phyloP scores from a whole-genome alignment of 2,797 vertebrate genomes.

The Melanogrammus aeglefinus region DNA sequence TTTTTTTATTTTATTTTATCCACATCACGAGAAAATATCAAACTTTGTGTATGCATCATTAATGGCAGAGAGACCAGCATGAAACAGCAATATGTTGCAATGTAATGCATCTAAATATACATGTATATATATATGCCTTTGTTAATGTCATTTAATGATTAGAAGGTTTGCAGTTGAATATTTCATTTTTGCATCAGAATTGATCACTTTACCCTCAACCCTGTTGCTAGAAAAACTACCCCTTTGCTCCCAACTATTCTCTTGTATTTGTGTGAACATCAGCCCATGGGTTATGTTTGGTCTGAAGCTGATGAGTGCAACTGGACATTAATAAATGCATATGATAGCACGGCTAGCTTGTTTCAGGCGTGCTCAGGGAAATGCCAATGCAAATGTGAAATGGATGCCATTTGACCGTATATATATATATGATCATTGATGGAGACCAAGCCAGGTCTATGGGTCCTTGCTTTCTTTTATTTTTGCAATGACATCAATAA shows the following conservation, averaged over 20 bases:
- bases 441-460: neutral
- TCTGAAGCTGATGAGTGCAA: neutral
- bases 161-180: neutral
- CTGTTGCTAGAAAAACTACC: neutral
- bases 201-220: neutral
- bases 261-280: neutral
- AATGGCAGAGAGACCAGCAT: neutral
- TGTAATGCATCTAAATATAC: neutral
- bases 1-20: neutral
- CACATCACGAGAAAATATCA: neutral
- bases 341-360: neutral
- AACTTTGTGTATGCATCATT: neutral
- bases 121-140: neutral
- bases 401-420: neutral
- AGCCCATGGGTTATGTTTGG: neutral
- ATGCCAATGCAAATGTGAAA: neutral
- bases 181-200: neutral
- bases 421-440: neutral
- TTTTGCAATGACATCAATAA: constrained; percentile 29
- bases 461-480: constrained; percentile 12
- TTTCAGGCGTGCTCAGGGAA: constrained; percentile 2
- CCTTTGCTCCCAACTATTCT: neutral
- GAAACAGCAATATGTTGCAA: neutral
- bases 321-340: neutral
- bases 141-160: neutral